These are phyloP conservation scores for Tenthredo mesomela DNA, from an alignment of 2,888 invertebrate species.

Conservation along the genomic window DNA sequence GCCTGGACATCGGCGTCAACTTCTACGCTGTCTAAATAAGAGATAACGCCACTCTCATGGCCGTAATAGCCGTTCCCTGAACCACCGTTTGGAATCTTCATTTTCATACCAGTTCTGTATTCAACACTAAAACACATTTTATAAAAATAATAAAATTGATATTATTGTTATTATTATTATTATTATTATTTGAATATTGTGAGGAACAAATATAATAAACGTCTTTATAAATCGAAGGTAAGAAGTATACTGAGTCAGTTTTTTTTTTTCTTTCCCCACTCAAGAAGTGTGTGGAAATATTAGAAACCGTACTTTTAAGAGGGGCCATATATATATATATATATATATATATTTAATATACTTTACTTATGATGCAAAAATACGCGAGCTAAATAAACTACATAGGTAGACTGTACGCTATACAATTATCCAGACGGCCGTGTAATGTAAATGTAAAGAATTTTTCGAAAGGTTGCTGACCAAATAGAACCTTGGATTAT, in stretches of 20 bases:
- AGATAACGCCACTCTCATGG: constrained; percentile 73
- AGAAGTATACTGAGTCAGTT: not conserved
- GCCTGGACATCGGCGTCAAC: constrained; percentile 76
- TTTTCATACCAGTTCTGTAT: constrained; percentile 72
- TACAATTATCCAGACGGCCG: constrained; percentile 32
- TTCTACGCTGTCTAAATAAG: constrained; percentile 71
- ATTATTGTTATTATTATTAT: not conserved
- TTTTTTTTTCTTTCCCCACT: no score
- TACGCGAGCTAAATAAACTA: constrained; percentile 50
- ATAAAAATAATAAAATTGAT: constrained; percentile 1
- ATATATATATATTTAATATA: constrained; percentile 56
- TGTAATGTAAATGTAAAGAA: constrained; percentile 21
- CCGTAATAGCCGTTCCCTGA: constrained; percentile 77
- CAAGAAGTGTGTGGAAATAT: constrained; percentile 42
- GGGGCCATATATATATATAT: no score
- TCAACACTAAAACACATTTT: constrained; percentile 57
- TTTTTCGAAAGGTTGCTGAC: constrained; percentile 60
- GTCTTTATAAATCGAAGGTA: not conserved
- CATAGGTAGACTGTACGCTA: no score
- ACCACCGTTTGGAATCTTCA: constrained; percentile 76
- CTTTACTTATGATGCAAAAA: constrained; percentile 54
- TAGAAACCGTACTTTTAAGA: constrained; percentile 49
- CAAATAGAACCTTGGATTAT: constrained; percentile 67
- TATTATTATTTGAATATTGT: not conserved
- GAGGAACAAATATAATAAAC: not conserved